These are phyloP conservation scores for Emydoidea blandingii DNA, from an alignment of 2,797 vertebrate genomes.

Conservation along the genomic window DNA sequence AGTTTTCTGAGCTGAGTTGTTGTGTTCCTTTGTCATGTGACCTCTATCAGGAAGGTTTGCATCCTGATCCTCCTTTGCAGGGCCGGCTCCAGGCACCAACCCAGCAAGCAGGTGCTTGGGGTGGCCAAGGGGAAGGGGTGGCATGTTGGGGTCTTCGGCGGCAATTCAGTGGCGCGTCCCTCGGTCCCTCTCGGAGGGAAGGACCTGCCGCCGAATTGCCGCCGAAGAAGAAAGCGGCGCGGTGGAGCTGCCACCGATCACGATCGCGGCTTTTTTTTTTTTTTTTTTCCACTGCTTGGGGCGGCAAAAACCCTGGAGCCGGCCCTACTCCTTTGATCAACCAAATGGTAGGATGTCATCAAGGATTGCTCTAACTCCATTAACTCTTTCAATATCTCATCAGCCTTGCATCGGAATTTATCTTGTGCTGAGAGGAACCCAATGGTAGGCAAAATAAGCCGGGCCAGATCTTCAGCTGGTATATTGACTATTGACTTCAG, in stretches of 20 bases:
- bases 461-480: neutral
- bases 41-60: neutral
- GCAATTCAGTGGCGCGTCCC: too few relatives aligned
- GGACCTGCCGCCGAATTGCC: too few relatives aligned
- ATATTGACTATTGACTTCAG: neutral
- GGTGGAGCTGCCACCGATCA: too few relatives aligned
- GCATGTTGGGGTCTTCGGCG: too few relatives aligned
- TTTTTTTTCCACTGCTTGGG: too few relatives aligned
- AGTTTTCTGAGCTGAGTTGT: slow-evolving; percentile 43
- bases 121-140: too few relatives aligned
- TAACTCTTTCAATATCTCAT: neutral
- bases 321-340: neutral
- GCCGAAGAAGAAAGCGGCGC: too few relatives aligned
- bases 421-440: neutral
- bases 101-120: too few relatives aligned
- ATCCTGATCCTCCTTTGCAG: slow-evolving; percentile 26
- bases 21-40: neutral
- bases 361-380: accelerated
- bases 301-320: too few relatives aligned
- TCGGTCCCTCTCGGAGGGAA: too few relatives aligned
- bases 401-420: neutral
- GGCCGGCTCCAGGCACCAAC: too few relatives aligned
- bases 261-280: too few relatives aligned
- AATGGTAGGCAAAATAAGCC: neutral
- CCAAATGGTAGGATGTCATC: slow-evolving; percentile 42